Evolutionary conservation across 2,113 vertebrate genomes (phyloP), one percentile per base, ranked within the genome.

Genomic region (Globicephala melas): DNA sequence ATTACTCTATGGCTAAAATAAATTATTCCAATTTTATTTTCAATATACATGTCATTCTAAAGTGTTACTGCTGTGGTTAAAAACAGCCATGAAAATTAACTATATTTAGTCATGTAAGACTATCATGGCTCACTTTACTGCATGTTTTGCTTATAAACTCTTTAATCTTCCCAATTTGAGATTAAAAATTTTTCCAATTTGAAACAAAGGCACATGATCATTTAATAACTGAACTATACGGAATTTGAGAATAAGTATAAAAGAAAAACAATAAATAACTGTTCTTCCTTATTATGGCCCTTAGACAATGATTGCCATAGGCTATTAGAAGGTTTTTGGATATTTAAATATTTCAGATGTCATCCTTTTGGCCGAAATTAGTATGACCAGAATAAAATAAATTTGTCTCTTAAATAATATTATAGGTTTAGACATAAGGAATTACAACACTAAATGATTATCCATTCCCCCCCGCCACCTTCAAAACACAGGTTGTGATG

Each of bases 381-480:
- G 14, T 44, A 89, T 84, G n/a, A 20, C 6, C 68, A 77, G 91
- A 87, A 90, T 44, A 97, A 95, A 84, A 93, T 15, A 92, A 88
- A 81, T 87, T 79, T 47, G 2, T 92, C 47, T 71, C 31, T 80
- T 79, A 96, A 86, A 77, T 83, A 73, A 38, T 77, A 84, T 12
- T 86, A 18, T 63, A 77, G 28, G 17, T 71, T 81, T 94, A 82
- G 17, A 82, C 7, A 50, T 5, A 44, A 50, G 33, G 26, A 68
- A 14, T 81, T 41, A 81, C 14, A 60, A 74, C 1, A 81, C 41
- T 38, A 94, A 83, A 26, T 38, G 55, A 47, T 47, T 88, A 74
- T 38, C 60, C 38, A 36, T 74, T 74, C n/a, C 36, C 23, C 21
- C 58, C 21, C 58, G 6, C 38, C 82, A 44, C 14, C 31, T 94